These are phyloP conservation scores for Potamilus streckersoni DNA, from an alignment of 1,140 invertebrate species.

Conservation along the genomic window DNA sequence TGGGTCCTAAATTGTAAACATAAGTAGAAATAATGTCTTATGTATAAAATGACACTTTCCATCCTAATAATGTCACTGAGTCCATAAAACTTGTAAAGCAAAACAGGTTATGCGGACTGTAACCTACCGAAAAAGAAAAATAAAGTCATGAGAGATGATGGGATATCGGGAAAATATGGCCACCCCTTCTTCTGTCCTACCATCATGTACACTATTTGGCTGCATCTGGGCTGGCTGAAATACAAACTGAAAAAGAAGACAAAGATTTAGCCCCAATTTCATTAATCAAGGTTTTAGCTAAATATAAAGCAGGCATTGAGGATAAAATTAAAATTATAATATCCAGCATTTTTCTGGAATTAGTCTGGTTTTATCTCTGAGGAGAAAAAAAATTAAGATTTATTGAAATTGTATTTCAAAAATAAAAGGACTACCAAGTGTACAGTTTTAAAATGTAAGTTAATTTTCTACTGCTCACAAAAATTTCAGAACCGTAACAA, in stretches of 20 bases:
- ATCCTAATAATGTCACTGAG: not conserved
- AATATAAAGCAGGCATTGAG: too few species aligned
- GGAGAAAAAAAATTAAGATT: too few species aligned
- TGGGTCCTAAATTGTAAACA: not conserved
- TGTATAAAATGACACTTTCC: not conserved
- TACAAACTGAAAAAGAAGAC: conserved; percentile 38
- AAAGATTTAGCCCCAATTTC: not conserved
- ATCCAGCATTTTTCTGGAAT: too few species aligned
- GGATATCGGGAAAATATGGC: conserved; percentile 50
- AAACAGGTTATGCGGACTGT: not conserved
- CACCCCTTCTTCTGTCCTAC: conserved; percentile 47
- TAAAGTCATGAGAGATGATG: conserved; percentile 33
- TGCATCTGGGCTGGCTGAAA: conserved; percentile 45
- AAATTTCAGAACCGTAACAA: too few species aligned
- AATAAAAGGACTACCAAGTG: too few species aligned
- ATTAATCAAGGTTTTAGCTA: not conserved
- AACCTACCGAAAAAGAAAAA: conserved; percentile 41
- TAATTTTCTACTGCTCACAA: too few species aligned
- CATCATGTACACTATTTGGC: conserved; percentile 34
- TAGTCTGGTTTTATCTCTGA: too few species aligned
- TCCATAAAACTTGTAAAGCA: not conserved
- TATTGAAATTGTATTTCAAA: too few species aligned
- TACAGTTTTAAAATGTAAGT: too few species aligned
- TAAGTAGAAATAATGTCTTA: not conserved
- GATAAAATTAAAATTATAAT: too few species aligned